phyloP scores from a whole-genome alignment of 2,113 vertebrate genomes.

The Thomomys bottae region DNA sequence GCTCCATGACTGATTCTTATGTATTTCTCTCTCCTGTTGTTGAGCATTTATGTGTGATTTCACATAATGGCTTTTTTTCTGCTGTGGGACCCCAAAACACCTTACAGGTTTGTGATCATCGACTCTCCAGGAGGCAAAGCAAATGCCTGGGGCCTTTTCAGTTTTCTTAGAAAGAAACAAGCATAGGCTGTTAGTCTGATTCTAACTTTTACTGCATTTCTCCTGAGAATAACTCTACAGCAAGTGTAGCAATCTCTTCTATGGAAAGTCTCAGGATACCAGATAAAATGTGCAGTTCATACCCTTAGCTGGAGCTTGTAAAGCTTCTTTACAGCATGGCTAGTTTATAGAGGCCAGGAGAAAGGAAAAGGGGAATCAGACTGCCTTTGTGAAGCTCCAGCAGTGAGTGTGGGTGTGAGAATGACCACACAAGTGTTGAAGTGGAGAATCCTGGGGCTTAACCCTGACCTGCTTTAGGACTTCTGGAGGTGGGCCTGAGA shows the following conservation, averaged over 20 bases:
- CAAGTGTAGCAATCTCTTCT: constrained; percentile 68
- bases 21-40: constrained; percentile 72
- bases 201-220: constrained; percentile 79
- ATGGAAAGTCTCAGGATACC: constrained; percentile 67
- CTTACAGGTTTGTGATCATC: constrained; percentile 76
- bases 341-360: neutral
- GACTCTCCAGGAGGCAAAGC: constrained; percentile 76
- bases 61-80: constrained; percentile 81
- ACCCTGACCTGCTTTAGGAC: neutral
- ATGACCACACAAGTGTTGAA: neutral
- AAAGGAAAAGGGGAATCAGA: neutral
- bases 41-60: constrained; percentile 77
- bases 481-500: neutral
- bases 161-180: constrained; percentile 80
- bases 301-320: constrained; percentile 21
- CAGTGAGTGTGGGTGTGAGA: no score
- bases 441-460: neutral
- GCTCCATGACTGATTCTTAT: constrained; percentile 70
- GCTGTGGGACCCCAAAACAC: constrained; percentile 70
- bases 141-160: constrained; percentile 80
- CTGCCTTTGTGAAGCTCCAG: neutral
- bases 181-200: constrained; percentile 79
- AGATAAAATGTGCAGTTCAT: constrained; percentile 63
- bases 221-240: constrained; percentile 73
- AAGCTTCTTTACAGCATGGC: neutral